Percentiles rank a stretch among this genome's conserved stretches.
Evolutionary conservation across 2,797 vertebrate genomes (phyloP).

Genomic region (Arctocebus calabarensis): DNA sequence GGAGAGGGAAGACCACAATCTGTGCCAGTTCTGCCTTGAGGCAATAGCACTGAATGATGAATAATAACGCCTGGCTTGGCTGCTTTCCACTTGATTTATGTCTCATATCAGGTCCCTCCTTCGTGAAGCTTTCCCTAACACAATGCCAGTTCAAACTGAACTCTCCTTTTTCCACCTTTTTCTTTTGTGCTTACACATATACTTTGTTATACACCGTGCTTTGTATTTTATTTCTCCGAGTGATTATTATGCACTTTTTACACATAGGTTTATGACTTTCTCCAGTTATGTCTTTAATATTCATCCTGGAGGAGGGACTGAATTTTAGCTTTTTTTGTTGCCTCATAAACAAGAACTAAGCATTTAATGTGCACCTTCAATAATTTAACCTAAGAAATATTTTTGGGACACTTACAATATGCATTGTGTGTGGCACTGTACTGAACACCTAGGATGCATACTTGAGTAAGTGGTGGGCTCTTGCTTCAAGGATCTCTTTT

Average conservation of each 20-base stretch:
- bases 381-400: not conserved
- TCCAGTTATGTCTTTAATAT: not conserved
- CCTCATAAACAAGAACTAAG: not conserved
- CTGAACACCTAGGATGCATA: not conserved
- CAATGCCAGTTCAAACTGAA: slow-evolving; percentile 61
- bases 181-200: slow-evolving; percentile 13
- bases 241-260: slow-evolving; percentile 15
- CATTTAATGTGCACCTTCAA: not conserved
- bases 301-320: not conserved
- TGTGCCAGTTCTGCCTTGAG: slow-evolving; percentile 76
- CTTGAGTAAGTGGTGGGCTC: slow-evolving; percentile 38
- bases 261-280: not conserved
- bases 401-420: not conserved
- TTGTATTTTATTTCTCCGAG: not conserved
- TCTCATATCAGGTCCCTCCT: slow-evolving; percentile 72
- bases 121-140: slow-evolving; percentile 64
- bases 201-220: not conserved
- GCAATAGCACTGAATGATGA: slow-evolving; percentile 72
- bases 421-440: slow-evolving; percentile 23
- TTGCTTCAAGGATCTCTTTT: slow-evolving; percentile 56
- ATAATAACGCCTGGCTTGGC: slow-evolving; percentile 81
- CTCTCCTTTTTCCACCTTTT: slow-evolving; percentile 19
- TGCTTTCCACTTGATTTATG: slow-evolving; percentile 78
- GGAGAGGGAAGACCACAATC: slow-evolving; percentile 76
- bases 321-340: not conserved